These are phyloP conservation scores for Megastigmus dorsalis DNA, from an alignment of 2,888 invertebrate genomes.

Conservation along the genomic window DNA sequence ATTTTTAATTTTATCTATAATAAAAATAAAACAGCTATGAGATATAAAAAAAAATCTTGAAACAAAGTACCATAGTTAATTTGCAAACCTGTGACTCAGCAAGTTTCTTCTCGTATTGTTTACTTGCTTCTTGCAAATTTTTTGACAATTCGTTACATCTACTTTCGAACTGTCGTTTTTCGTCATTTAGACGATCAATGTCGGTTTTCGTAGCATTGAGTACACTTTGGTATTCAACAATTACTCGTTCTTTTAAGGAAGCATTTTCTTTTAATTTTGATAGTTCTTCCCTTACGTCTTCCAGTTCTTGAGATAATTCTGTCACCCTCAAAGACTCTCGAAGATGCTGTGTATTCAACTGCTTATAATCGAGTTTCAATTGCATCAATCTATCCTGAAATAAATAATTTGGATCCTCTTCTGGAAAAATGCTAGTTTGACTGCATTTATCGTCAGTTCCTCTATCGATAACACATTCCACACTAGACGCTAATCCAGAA, in stretches of 20 bases:
- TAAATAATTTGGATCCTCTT: background rate
- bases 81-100: conserved; percentile 43
- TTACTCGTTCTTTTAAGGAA: conserved; percentile 55
- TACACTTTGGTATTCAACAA: conserved; percentile 57
- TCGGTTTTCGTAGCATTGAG: conserved; percentile 56
- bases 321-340: conserved; percentile 54
- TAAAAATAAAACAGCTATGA: background rate
- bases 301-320: conserved; percentile 60
- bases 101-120: conserved; percentile 56
- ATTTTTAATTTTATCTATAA: conserved; percentile 54
- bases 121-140: conserved; percentile 44
- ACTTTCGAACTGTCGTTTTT: conserved; percentile 52
- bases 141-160: conserved; percentile 50
- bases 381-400: conserved; percentile 56
- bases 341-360: conserved; percentile 56
- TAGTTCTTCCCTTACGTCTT: conserved; percentile 58
- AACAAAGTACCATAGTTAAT: background rate
- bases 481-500: conserved; percentile 63
- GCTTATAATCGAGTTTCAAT: conserved; percentile 60
- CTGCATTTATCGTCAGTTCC: conserved; percentile 53
- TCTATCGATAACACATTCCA: conserved; percentile 31
- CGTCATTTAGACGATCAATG: conserved; percentile 53
- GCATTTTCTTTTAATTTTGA: conserved; percentile 56
- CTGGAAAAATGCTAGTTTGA: conserved; percentile 51
- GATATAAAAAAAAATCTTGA: too few relatives aligned